Evolutionary conservation across 2,888 invertebrate species (phyloP).

Genomic region (Phasia obesa): DNA sequence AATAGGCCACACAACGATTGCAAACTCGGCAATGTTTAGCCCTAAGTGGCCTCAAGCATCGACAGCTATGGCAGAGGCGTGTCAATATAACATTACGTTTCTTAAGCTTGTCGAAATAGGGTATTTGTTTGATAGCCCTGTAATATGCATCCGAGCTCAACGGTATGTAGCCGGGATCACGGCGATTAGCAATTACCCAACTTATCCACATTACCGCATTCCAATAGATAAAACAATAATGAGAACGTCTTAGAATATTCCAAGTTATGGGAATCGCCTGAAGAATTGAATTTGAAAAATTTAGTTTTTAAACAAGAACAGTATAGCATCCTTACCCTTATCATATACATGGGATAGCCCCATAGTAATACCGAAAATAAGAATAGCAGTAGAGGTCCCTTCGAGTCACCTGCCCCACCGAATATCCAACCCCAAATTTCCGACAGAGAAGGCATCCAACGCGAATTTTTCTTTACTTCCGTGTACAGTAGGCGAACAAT

Average conservation of each 20-base stretch:
- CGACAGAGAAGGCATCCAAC: constrained; percentile 93
- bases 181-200: constrained; percentile 93
- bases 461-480: constrained; percentile 91
- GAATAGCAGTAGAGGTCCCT: constrained; percentile 93
- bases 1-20: constrained; percentile 93
- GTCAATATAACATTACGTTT: constrained; percentile 91
- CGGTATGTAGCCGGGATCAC: constrained; percentile 94
- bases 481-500: constrained; percentile 91
- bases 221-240: constrained; percentile 95
- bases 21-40: constrained; percentile 97
- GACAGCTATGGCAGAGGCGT: constrained; percentile 94
- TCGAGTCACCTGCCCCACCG: constrained; percentile 95
- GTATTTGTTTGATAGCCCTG: constrained; percentile 94
- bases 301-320: background rate
- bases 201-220: constrained; percentile 96
- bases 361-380: constrained; percentile 92
- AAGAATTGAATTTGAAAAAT: constrained; percentile 72
- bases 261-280: constrained; percentile 95
- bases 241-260: constrained; percentile 92
- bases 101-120: constrained; percentile 96
- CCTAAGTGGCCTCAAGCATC: constrained; percentile 92
- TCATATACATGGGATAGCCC: constrained; percentile 97
- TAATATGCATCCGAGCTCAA: constrained; percentile 95
- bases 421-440: constrained; percentile 95
- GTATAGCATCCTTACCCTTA: constrained; percentile 85